Base-by-base conservation (phyloP, 2,888 invertebrate genomes). In the Odontothrips loti region DNA sequence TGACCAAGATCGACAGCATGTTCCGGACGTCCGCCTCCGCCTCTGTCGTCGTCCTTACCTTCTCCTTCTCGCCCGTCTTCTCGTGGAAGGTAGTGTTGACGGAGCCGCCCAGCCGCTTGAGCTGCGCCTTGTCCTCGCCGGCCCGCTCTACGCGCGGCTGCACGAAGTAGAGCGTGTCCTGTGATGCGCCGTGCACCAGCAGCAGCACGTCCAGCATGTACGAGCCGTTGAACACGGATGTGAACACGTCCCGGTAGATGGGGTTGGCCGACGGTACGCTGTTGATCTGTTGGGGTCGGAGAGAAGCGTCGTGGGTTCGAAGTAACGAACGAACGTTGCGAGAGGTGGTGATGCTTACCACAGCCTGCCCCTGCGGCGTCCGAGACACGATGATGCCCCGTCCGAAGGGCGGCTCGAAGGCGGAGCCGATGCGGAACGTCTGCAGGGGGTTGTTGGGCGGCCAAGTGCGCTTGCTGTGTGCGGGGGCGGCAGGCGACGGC, bases 41-140 rank as follows among this genome's bases (percentile, higher is more conserved):
- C 12, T 20, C 12, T 3, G 51, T 12, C 58, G 1, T 10, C 10
- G 12, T 20, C 15, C 80, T 80, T 82, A 86, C 86, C 84, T 86
- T 86, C 58, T 85, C 85, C 58, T 84, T 83, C 78, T 85, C 86
- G 10, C 84, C 91, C 85, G 95, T 95, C 80, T 91, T 91, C 86
- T 96, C 96, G 87, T 96, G 96, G 91, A 95, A 95, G 34, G 96
- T 96, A 81, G 95, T 95, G 87, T 97, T 97, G 79, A 96, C 93
- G 87, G 96, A 95, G 10, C 96, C 95, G 84, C 96, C 96, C 85
- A 97, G 91, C 15, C 96, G 91, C 86, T 96, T 96, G 84, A 97
- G 87, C 86, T 96, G 96, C 83, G 94, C 95, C 84, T 94, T 93
- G 86, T 97, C 96, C 85, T 96, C 96, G 82, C 93, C 93, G 10